Percentiles rank a stretch among this genome's conserved stretches.
Evolutionary conservation across 2,888 invertebrate genomes (phyloP).

Genomic region (Nyleta sp.): DNA sequence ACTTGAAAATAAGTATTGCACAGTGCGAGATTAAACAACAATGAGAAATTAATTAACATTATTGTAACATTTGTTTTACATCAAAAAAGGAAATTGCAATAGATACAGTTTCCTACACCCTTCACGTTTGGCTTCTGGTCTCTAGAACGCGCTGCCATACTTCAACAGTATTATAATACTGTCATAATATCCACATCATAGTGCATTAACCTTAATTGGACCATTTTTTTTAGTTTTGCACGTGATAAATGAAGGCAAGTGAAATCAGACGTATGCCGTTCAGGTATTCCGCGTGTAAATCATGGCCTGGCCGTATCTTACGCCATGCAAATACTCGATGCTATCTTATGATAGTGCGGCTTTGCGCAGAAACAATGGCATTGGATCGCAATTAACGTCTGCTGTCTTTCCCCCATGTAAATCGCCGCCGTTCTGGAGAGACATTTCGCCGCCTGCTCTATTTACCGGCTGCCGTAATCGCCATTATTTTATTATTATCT

Average conservation of each 20-base stretch:
- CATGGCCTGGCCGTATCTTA: slow-evolving; percentile 23
- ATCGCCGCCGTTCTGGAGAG: slow-evolving; percentile 5
- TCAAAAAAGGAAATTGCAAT: no score
- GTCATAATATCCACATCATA: slow-evolving; percentile 3
- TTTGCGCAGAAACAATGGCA: slow-evolving; percentile 33
- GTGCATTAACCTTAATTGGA: slow-evolving; percentile 25
- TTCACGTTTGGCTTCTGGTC: no score
- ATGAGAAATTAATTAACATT: no score
- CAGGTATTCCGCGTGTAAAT: slow-evolving; percentile 24
- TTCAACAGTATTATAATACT: no score
- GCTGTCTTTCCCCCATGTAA: slow-evolving; percentile 11
- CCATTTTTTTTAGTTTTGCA: neutral
- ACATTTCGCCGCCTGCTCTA: slow-evolving; percentile 15
- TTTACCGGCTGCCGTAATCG: neutral
- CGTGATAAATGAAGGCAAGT: slow-evolving; percentile 8
- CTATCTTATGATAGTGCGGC: slow-evolving; percentile 21
- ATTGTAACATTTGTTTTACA: no score
- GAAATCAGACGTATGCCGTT: slow-evolving; percentile 25
- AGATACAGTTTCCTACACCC: no score
- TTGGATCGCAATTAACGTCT: slow-evolving; percentile 28
- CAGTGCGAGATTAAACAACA: no score
- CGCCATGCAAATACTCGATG: slow-evolving; percentile 33
- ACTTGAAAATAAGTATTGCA: no score
- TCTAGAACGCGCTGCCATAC: no score
- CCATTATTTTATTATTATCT: neutral